Conservation (phyloP, 2,797 vertebrate species). For the Lithobates sylvaticus region DNA sequence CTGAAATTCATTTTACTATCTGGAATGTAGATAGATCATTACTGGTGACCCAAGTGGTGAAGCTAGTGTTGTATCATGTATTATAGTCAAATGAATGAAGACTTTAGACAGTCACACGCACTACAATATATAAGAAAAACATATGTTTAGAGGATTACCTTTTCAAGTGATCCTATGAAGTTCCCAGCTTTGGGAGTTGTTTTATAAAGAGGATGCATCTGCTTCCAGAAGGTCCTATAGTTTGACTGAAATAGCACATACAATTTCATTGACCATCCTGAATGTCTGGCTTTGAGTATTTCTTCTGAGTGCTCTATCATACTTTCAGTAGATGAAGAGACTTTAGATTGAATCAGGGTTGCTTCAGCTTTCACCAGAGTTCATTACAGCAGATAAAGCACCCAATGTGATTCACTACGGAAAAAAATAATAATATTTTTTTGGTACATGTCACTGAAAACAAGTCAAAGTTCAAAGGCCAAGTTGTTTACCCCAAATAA, state of each 20-base stretch:
- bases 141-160: constrained; percentile 36
- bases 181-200: constrained; percentile 35
- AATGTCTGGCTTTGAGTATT: not conserved
- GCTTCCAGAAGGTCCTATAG: constrained; percentile 18
- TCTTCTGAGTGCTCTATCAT: not conserved
- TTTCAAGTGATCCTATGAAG: constrained; percentile 10
- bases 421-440: too few relatives aligned
- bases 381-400: not conserved
- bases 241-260: not conserved
- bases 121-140: constrained; percentile 21
- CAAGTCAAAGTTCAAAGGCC: too few relatives aligned
- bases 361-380: not conserved
- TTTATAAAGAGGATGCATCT: not conserved
- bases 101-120: not conserved
- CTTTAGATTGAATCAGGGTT: not conserved
- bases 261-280: constrained; percentile 1
- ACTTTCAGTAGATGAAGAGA: not conserved
- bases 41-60: not conserved
- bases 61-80: constrained; percentile 22
- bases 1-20: constrained; percentile 25
- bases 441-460: too few relatives aligned
- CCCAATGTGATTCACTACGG: too few relatives aligned
- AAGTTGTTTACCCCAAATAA: too few relatives aligned
- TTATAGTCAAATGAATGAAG: not conserved
- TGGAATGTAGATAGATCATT: constrained; percentile 16